These are phyloP conservation scores for Eucidaris tribuloides DNA, from an alignment of 35 echinoderm and acorn worm genomes.

Conservation along the genomic window DNA sequence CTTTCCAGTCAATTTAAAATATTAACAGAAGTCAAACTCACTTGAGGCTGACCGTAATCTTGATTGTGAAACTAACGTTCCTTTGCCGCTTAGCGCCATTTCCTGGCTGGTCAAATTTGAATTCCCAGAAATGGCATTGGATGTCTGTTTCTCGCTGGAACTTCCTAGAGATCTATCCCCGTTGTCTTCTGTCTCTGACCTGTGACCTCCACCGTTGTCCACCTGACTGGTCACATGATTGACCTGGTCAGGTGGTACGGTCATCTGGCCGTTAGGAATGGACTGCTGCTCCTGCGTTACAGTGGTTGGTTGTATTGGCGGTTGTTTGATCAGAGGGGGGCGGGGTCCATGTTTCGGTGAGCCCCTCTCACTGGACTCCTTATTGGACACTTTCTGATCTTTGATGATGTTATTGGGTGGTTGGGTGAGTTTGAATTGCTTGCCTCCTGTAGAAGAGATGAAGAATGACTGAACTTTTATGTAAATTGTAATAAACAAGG, in stretches of 20 bases:
- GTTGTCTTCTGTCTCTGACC: not conserved
- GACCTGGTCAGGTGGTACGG: not conserved
- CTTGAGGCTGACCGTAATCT: slow-evolving; percentile 17
- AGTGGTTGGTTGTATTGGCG: not conserved
- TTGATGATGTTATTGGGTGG: not conserved
- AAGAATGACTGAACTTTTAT: too few species aligned
- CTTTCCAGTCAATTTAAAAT: too few species aligned
- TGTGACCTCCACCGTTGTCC: not conserved
- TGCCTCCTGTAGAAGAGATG: not conserved
- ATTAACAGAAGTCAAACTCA: too few species aligned
- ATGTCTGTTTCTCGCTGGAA: not conserved
- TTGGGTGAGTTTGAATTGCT: not conserved
- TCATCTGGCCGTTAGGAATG: not conserved
- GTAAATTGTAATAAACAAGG: too few species aligned
- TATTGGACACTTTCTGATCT: not conserved
- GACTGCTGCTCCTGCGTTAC: too few species aligned
- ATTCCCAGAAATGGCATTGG: not conserved
- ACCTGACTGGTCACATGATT: not conserved
- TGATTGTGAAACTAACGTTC: not conserved
- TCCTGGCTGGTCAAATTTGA: slow-evolving; percentile 8
- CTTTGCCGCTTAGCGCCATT: not conserved
- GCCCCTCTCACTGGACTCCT: not conserved
- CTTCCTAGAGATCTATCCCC: not conserved
- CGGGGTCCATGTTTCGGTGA: not conserved
- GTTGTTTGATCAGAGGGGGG: not conserved